Percentiles rank a stretch among this genome's conserved stretches.
Conservation (phyloP, 2,888 invertebrate genomes). For the Chrysodeixis includens region DNA sequence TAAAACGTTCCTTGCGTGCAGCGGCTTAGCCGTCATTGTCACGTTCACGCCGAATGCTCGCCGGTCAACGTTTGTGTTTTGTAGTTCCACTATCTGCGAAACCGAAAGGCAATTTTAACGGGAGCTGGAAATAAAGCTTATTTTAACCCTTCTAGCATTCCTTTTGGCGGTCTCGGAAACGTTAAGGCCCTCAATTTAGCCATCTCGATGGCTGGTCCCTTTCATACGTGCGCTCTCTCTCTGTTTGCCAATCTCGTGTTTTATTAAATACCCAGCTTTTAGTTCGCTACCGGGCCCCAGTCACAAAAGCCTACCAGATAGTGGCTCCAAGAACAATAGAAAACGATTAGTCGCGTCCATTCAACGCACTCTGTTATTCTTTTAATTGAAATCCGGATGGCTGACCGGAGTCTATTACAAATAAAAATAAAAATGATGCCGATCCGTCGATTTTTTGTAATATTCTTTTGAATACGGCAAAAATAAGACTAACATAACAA, state of each 20-base stretch:
- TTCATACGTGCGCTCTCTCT: constrained; percentile 50
- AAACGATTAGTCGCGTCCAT: constrained; percentile 76
- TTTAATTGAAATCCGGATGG: constrained; percentile 79
- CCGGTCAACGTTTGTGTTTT: constrained; percentile 76
- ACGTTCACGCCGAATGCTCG: constrained; percentile 73
- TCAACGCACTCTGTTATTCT: constrained; percentile 72
- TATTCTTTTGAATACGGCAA: neutral
- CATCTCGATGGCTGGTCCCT: constrained; percentile 49
- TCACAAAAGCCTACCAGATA: constrained; percentile 80
- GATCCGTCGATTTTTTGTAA: constrained; percentile 5
- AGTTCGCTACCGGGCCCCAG: constrained; percentile 69
- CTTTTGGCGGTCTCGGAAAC: constrained; percentile 55
- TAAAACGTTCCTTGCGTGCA: constrained; percentile 78
- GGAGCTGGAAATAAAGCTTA: constrained; percentile 57
- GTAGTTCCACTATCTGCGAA: constrained; percentile 82
- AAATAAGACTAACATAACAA: neutral
- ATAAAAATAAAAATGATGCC: constrained; percentile 12
- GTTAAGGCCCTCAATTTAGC: constrained; percentile 57
- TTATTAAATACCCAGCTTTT: constrained; percentile 83
- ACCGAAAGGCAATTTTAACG: constrained; percentile 69
- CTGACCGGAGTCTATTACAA: constrained; percentile 3
- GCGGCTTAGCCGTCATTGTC: constrained; percentile 87
- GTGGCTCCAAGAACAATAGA: constrained; percentile 83
- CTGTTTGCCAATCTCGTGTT: constrained; percentile 75
- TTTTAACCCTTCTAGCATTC: constrained; percentile 45